Conservation (phyloP, 1,140 invertebrate species). For the Neodiprion pinetum region DNA sequence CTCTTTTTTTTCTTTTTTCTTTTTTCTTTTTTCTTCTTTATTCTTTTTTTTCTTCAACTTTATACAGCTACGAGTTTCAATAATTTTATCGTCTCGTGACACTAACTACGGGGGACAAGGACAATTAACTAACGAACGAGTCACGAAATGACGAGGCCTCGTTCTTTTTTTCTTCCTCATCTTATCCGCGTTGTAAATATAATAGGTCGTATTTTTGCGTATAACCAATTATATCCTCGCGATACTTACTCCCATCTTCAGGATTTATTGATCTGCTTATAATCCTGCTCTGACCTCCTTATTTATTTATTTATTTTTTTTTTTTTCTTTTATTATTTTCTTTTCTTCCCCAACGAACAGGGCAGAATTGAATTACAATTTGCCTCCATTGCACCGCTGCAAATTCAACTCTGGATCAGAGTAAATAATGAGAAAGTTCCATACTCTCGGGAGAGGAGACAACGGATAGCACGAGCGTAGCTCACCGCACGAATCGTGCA, state of each 20-base stretch:
- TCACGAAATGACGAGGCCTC: no score
- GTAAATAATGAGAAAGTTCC: neutral
- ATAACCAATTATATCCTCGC: neutral
- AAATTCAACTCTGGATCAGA: neutral
- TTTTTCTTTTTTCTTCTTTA: no score
- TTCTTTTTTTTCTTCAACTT: no score
- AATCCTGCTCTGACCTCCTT: no score
- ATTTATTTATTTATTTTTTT: no score
- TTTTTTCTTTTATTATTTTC: no score
- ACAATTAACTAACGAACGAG: neutral
- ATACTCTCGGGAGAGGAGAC: neutral
- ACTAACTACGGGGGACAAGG: neutral
- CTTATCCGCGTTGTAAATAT: neutral
- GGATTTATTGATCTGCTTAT: no score
- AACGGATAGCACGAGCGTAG: neutral
- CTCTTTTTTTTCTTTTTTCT: neutral
- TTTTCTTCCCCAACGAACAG: no score
- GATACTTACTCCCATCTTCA: no score
- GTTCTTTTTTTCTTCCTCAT: no score
- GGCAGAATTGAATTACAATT: no score
- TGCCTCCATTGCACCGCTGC: neutral
- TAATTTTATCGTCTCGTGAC: neutral
- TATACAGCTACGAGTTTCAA: neutral
- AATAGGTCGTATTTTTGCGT: neutral
- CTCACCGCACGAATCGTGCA: slow-evolving; percentile 30